Conservation (phyloP, 2,797 vertebrate species). For the Phataginus tetradactyla region DNA sequence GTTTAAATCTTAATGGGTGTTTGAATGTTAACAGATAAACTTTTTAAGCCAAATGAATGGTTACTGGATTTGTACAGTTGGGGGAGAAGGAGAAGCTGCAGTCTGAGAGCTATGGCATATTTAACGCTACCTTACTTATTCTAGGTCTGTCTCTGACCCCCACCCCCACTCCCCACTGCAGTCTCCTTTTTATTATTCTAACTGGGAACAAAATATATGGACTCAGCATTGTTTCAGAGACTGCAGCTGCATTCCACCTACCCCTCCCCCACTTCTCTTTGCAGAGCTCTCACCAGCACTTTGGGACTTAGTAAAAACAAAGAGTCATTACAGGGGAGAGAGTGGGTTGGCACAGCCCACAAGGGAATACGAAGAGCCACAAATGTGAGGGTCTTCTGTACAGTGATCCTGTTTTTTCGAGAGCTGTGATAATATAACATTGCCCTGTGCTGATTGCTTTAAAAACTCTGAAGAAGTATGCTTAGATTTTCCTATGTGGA, state of each 20-base stretch:
- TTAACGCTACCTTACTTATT: slow-evolving; percentile 49
- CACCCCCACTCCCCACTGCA: background rate
- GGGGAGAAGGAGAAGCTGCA: background rate
- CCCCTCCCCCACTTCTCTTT: slow-evolving; percentile 65
- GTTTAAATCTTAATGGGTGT: slow-evolving; percentile 40
- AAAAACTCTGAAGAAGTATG: slow-evolving; percentile 41
- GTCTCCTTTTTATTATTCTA: slow-evolving; percentile 72
- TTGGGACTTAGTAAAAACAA: slow-evolving; percentile 78
- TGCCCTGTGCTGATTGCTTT: slow-evolving; percentile 55
- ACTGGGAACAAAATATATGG: slow-evolving; percentile 79
- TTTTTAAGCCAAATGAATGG: slow-evolving; percentile 34
- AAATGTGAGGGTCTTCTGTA: slow-evolving; percentile 74
- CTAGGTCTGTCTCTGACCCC: slow-evolving; percentile 38
- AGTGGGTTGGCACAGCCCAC: slow-evolving; percentile 81
- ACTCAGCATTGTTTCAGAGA: slow-evolving; percentile 81
- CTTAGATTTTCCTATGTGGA: slow-evolving; percentile 46
- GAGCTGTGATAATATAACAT: slow-evolving; percentile 54
- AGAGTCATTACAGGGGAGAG: slow-evolving; percentile 79
- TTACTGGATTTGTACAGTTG: background rate
- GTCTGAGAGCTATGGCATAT: background rate
- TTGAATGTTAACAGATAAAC: slow-evolving; percentile 55
- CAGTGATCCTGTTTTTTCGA: slow-evolving; percentile 68
- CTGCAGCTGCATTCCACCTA: slow-evolving; percentile 78
- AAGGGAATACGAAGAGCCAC: slow-evolving; percentile 61
- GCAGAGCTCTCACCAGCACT: slow-evolving; percentile 60